These are phyloP conservation scores for Heteromyza rotundicornis DNA, from an alignment of 2,888 invertebrate species.

Conservation along the genomic window DNA sequence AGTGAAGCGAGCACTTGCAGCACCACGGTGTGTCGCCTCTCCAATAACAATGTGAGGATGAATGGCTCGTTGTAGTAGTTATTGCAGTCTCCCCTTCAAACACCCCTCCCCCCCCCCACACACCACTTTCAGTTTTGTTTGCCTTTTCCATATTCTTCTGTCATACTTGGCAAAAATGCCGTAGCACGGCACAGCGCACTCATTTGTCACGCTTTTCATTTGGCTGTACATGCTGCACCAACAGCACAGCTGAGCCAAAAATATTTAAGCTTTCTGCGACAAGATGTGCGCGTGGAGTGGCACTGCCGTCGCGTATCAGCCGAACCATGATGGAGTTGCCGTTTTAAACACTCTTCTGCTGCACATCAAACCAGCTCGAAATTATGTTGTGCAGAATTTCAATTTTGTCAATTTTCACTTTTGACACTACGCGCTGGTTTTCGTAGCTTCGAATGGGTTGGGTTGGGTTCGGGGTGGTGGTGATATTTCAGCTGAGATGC, in stretches of 20 bases:
- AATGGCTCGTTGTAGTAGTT: background rate
- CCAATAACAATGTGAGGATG: too few species aligned
- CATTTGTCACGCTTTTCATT: constrained; percentile 1
- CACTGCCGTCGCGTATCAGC: background rate
- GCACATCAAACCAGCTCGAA: too few species aligned
- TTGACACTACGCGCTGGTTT: background rate
- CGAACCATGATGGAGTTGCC: too few species aligned
- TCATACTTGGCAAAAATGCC: background rate
- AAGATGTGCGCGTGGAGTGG: background rate
- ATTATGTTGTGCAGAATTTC: background rate
- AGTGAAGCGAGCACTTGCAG: too few species aligned
- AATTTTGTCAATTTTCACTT: background rate
- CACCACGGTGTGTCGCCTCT: too few species aligned
- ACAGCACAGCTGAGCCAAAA: background rate
- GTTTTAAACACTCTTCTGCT: too few species aligned
- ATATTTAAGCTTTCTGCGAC: background rate
- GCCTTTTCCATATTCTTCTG: too few species aligned
- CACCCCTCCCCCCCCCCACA: background rate
- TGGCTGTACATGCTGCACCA: background rate
- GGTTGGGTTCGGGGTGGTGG: too few species aligned
- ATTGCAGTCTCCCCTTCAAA: background rate
- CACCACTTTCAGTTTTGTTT: background rate
- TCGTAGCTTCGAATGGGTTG: too few species aligned
- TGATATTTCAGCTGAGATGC: too few species aligned
- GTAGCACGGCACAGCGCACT: background rate